Conservation (phyloP, 2,797 vertebrate genomes). For the Fringilla coelebs region DNA sequence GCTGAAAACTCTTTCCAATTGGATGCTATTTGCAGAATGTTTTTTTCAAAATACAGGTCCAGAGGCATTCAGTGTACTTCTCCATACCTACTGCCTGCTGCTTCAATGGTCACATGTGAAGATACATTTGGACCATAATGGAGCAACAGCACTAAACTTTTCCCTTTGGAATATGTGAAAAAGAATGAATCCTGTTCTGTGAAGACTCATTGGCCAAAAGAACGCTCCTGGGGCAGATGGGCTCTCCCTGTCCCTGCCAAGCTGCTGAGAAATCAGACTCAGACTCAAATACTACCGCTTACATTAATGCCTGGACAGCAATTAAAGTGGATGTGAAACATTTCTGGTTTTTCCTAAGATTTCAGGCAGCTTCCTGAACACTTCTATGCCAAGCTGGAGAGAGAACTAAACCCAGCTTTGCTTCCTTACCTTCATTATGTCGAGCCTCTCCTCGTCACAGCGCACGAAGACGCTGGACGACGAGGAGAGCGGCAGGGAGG, state of each 20-base stretch:
- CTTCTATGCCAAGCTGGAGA: neutral
- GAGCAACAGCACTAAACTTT: neutral
- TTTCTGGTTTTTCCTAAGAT: neutral
- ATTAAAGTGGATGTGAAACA: neutral
- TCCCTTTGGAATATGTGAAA: neutral
- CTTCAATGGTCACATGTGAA: neutral
- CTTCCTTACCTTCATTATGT: slow-evolving; percentile 95
- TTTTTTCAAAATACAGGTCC: neutral
- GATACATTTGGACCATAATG: neutral
- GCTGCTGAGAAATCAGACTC: neutral
- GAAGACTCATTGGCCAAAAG: neutral
- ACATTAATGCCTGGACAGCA: neutral
- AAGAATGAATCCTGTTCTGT: neutral
- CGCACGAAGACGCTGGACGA: slow-evolving; percentile 97
- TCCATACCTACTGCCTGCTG: neutral
- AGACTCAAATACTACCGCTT: neutral
- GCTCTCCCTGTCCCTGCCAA: neutral
- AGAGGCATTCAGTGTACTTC: neutral
- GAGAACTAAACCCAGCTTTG: neutral
- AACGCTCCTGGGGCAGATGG: neutral
- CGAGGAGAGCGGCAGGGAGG: slow-evolving; percentile 93
- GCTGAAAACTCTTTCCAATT: neutral
- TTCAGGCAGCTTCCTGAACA: neutral
- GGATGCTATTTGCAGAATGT: neutral
- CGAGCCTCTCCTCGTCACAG: slow-evolving; percentile 95